These are phyloP conservation scores for Rhinogobius similis DNA, from an alignment of 2,113 vertebrate species.

Conservation along the genomic window DNA sequence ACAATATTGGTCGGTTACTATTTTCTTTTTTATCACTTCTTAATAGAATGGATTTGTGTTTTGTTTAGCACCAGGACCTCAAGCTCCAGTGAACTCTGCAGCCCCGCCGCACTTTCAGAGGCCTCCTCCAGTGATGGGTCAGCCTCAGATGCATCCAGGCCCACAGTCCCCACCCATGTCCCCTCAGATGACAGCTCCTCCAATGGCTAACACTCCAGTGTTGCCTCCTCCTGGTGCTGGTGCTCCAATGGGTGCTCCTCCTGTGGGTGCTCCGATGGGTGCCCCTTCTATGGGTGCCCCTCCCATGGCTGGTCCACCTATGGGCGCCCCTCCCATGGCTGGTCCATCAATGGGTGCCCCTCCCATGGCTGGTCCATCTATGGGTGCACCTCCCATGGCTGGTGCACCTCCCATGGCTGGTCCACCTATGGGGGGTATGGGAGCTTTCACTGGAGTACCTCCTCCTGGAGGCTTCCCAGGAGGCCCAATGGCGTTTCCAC, in stretches of 20 bases:
- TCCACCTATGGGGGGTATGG: constrained; percentile 47
- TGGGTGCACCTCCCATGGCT: constrained; percentile 49
- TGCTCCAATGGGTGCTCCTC: constrained; percentile 25
- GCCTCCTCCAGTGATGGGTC: constrained; percentile 49
- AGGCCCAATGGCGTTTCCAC: constrained; percentile 79
- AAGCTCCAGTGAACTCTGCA: constrained; percentile 53
- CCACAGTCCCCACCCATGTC: constrained; percentile 65
- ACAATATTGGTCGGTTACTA: no score
- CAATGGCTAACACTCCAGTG: constrained; percentile 27
- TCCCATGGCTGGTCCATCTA: constrained; percentile 61
- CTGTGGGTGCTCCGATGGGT: constrained; percentile 45
- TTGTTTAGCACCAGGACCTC: constrained; percentile 71
- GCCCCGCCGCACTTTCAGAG: constrained; percentile 72
- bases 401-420: constrained; percentile 59
- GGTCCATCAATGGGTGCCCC: constrained; percentile 52
- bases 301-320: background rate
- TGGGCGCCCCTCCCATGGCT: constrained; percentile 48
- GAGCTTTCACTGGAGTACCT: constrained; percentile 74
- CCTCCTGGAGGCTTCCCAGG: constrained; percentile 75
- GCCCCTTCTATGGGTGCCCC: constrained; percentile 39
- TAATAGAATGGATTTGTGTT: background rate
- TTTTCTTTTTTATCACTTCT: no score
- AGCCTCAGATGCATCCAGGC: constrained; percentile 71
- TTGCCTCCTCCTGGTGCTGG: constrained; percentile 7
- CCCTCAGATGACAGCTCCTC: constrained; percentile 56